These are phyloP conservation scores for Neoitamus cyanurus DNA, from an alignment of 2,888 invertebrate species.

Conservation along the genomic window DNA sequence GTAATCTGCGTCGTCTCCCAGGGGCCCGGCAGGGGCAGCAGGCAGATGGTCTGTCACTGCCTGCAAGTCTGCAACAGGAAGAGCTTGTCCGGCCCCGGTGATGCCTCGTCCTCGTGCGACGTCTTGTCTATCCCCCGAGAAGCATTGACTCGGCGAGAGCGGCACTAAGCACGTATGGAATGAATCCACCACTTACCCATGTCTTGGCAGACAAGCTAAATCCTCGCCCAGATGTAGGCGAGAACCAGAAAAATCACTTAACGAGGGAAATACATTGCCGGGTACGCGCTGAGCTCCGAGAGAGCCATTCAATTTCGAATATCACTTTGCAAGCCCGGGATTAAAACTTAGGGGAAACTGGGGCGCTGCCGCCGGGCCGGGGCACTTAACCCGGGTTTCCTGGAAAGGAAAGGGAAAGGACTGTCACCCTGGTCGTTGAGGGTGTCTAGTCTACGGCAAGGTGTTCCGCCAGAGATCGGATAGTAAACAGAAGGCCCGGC, in stretches of 20 bases:
- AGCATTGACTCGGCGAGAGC: neutral
- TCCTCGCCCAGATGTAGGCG: constrained; percentile 46
- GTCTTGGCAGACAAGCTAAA: constrained; percentile 22
- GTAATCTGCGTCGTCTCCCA: constrained; percentile 13
- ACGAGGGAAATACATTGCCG: constrained; percentile 13
- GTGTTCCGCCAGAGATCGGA: neutral
- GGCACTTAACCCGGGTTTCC: neutral
- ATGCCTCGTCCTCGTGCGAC: constrained; percentile 1
- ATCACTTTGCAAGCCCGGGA: constrained; percentile 27
- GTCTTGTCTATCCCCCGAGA: neutral
- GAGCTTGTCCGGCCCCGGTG: constrained; percentile 3
- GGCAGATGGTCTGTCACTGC: neutral
- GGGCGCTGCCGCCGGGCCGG: neutral
- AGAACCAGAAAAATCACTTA: constrained; percentile 49
- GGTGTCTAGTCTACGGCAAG: neutral
- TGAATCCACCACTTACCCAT: neutral
- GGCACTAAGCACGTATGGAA: neutral
- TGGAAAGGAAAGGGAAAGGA: neutral
- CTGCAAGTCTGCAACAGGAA: constrained; percentile 30
- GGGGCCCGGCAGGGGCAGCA: neutral
- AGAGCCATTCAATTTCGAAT: constrained; percentile 35
- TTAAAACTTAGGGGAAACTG: constrained; percentile 31
- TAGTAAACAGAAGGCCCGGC: neutral
- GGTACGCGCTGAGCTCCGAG: neutral
- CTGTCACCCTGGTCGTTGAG: neutral